Percentiles rank a stretch among this genome's conserved stretches.
These are phyloP conservation scores for Rhinoraja longicauda DNA, from an alignment of 2,797 vertebrate species.

Conservation along the genomic window DNA sequence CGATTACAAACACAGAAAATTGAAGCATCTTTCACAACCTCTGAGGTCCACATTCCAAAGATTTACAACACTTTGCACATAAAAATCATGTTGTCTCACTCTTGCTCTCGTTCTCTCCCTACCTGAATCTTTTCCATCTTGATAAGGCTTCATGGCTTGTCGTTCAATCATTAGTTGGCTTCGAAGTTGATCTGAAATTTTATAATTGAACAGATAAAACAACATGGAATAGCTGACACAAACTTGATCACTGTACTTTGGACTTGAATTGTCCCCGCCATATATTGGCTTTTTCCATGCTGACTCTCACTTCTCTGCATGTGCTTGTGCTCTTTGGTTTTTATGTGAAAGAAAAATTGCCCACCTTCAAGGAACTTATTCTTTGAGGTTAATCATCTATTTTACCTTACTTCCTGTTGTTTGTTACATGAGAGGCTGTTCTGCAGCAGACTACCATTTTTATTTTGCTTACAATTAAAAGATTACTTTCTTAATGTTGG, in stretches of 20 bases:
- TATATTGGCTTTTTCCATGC: neutral
- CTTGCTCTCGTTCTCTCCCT: too few species aligned
- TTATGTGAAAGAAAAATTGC: neutral
- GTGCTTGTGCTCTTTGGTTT: neutral
- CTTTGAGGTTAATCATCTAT: neutral
- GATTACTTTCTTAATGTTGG: neutral
- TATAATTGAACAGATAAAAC: neutral
- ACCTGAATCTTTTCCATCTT: too few species aligned
- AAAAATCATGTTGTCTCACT: too few species aligned
- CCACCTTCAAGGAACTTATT: neutral
- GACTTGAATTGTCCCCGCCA: neutral
- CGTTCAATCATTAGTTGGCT: neutral
- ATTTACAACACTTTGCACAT: too few species aligned
- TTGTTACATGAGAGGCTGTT: neutral
- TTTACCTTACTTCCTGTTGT: neutral
- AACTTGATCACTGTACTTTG: neutral
- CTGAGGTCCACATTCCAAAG: too few species aligned
- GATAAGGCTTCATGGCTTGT: neutral
- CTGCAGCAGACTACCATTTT: neutral
- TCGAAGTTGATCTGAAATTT: neutral
- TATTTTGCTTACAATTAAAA: neutral
- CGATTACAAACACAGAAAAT: too few species aligned
- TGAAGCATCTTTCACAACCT: too few species aligned
- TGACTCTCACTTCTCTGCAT: neutral
- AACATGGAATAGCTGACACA: neutral